Evolutionary conservation across 2,888 invertebrate genomes (phyloP).

Genomic region (Digitonthophagus gazella): DNA sequence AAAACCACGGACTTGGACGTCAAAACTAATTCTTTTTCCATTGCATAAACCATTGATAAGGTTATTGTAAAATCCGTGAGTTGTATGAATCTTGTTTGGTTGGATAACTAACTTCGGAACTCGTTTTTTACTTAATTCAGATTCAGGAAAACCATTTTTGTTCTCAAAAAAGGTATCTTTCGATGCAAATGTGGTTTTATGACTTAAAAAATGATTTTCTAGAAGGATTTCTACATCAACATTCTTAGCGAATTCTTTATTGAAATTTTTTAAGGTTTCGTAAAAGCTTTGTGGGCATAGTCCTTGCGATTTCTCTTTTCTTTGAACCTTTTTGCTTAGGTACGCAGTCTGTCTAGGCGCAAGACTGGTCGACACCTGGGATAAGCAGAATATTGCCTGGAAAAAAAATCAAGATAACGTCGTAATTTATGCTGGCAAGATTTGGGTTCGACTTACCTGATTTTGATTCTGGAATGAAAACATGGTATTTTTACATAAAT

Average conservation of each 20-base stretch:
- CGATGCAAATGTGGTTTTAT: slow-evolving; percentile 49
- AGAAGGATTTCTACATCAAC: slow-evolving; percentile 42
- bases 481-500: slow-evolving; percentile 44
- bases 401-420: slow-evolving; percentile 28
- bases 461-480: slow-evolving; percentile 55
- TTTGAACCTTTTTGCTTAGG: slow-evolving; percentile 42
- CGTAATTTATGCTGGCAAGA: slow-evolving; percentile 15
- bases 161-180: slow-evolving; percentile 52
- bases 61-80: slow-evolving; percentile 43
- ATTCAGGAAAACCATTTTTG: slow-evolving; percentile 48
- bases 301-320: slow-evolving; percentile 39
- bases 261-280: slow-evolving; percentile 50
- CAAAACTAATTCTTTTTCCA: slow-evolving; percentile 44
- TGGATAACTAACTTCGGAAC: slow-evolving; percentile 42
- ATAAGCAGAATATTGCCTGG: slow-evolving; percentile 49
- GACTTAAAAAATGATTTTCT: slow-evolving; percentile 43
- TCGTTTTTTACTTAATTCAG: slow-evolving; percentile 36
- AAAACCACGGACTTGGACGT: slow-evolving; percentile 68
- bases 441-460: slow-evolving; percentile 45
- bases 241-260: slow-evolving; percentile 46
- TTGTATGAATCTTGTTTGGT: slow-evolving; percentile 38
- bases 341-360: slow-evolving; percentile 48
- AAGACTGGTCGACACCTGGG: slow-evolving; percentile 51
- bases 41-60: slow-evolving; percentile 39
- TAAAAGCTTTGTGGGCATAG: slow-evolving; percentile 52